Conservation (phyloP, 2,888 invertebrate species). For the Miltochrista miniata region DNA sequence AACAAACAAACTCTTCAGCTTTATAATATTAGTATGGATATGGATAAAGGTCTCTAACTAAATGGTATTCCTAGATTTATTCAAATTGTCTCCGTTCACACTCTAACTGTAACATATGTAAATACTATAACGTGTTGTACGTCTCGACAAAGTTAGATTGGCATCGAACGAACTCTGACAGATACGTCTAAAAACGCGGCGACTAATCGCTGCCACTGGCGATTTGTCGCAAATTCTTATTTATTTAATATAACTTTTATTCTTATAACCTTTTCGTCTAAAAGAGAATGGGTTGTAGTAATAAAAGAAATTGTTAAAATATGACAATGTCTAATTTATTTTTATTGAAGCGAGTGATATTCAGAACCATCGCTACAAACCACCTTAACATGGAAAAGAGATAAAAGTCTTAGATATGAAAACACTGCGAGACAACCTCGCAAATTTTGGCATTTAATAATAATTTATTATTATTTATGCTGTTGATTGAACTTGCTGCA, state of each 20-base stretch:
- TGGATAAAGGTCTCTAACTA: not conserved
- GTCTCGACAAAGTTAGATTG: constrained; percentile 75
- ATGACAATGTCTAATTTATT: not conserved
- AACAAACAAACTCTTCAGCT: too few species aligned
- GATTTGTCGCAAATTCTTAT: constrained; percentile 35
- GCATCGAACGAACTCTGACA: constrained; percentile 67
- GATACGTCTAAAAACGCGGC: constrained; percentile 64
- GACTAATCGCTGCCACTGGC: constrained; percentile 42
- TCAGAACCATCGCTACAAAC: too few species aligned
- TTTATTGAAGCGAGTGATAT: not conserved
- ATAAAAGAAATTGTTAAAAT: constrained; percentile 11
- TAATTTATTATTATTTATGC: too few species aligned
- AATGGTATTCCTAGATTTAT: not conserved
- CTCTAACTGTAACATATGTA: constrained; percentile 42
- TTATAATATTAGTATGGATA: too few species aligned
- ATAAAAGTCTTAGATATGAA: too few species aligned
- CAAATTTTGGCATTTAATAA: too few species aligned
- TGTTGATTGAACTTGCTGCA: too few species aligned
- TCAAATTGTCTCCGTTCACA: not conserved
- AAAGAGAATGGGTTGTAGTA: constrained; percentile 19
- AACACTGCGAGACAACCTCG: too few species aligned
- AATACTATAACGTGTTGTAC: constrained; percentile 59
- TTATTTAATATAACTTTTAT: constrained; percentile 33
- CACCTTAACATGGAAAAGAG: too few species aligned
- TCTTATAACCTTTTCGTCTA: constrained; percentile 23